Base-by-base conservation (phyloP, 2,113 vertebrate genomes). In the Psophia crepitans region DNA sequence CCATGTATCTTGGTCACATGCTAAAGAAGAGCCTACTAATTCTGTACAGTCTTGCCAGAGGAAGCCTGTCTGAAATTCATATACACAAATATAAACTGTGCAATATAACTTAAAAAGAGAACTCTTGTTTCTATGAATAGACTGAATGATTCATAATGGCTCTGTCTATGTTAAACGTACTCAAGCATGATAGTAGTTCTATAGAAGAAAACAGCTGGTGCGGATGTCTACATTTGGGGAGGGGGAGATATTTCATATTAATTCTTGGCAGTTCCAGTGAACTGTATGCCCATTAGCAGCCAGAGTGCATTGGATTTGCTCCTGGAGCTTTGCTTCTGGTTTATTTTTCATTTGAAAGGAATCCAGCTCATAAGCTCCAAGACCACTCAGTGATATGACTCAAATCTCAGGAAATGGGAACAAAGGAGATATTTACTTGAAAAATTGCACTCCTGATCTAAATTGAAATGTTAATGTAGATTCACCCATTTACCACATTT, bases 271-370 rank as follows among this genome's bases (percentile, higher is more conserved):
- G 65, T 89, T 91, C 56, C 74, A 79, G 61, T 51, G 84, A 91
- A 78, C 65, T 82, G 35, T 41, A n/a, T 60, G 53, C n/a, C 87
- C 65, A 30, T 96, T 91, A 96, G 61, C 89, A 95, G 69, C 60
- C 74, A 84, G 61, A 84, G 87, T 82, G 57, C 84, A 57, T 61
- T 79, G 56, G 49, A 94, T 76, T 91, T 94, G 24, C 80, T 95
- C 77, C 87, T 93, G 61, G 77, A 95, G 84, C 81, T 96, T 87
- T 91, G 87, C 69, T 96, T 87, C 87, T 91, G 80, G 74, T 96
- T 95, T 96, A 83, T 94, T 91, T 96, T 96, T 91, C 77, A 85
- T 93, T 82, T 94, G 89, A 96, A 96, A 93, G 37, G 30, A 69
- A 89, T 95, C 87, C 60, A 96, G 57, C 65, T 84, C 69, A 44